A percentile compares a stretch with the other conserved stretches of the same genome.
phyloP scores from a whole-genome alignment of 2,113 vertebrate species.

The Struthio camelus region DNA sequence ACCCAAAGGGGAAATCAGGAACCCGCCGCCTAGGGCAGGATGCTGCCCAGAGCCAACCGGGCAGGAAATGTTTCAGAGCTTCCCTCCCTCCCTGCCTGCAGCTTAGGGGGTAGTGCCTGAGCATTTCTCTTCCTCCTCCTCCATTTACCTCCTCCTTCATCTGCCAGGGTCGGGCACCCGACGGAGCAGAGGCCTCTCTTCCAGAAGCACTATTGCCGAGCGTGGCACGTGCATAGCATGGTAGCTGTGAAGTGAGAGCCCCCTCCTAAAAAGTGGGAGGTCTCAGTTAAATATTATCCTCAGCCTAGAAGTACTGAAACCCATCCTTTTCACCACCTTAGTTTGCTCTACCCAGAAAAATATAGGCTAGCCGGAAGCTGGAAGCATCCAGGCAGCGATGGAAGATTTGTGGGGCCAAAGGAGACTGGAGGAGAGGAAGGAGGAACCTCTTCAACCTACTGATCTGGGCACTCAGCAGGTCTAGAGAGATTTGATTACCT shows the following conservation, averaged over 20 bases:
- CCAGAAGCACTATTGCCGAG: not conserved
- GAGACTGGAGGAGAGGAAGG: no score
- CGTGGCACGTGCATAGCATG: accelerated
- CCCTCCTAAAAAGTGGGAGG: not conserved
- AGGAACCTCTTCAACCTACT: not conserved
- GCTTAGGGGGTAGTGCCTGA: not conserved
- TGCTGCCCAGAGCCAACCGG: not conserved
- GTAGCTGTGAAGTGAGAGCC: not conserved
- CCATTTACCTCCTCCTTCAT: accelerated
- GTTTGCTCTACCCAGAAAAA: not conserved
- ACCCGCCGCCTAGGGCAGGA: not conserved
- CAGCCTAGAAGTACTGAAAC: not conserved
- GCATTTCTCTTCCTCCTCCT: not conserved
- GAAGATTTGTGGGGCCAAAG: not conserved
- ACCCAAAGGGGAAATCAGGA: not conserved
- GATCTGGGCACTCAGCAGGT: not conserved
- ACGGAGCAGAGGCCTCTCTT: not conserved
- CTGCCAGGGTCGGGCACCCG: not conserved
- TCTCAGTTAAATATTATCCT: not conserved
- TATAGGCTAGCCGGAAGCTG: not conserved
- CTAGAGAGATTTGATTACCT: not conserved
- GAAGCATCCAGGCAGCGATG: not conserved
- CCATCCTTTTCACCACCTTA: not conserved
- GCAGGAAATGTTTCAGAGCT: not conserved
- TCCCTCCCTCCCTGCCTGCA: not conserved